A percentile compares a stretch with the other conserved stretches of the same genome.
Conservation (phyloP, 2,888 invertebrate species). For the Andrena bucephala region DNA sequence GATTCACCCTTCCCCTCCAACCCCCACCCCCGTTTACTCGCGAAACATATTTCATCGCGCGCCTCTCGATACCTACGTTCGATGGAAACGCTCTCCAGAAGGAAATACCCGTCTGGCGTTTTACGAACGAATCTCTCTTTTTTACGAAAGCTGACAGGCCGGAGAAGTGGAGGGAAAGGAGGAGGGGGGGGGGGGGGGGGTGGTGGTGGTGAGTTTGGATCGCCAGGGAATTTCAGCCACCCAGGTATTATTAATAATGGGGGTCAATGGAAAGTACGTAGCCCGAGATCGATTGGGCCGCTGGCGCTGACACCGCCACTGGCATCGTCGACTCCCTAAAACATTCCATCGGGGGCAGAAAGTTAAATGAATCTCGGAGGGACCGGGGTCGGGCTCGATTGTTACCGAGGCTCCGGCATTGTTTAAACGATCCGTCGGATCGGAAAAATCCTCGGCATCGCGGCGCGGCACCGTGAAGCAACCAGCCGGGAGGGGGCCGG, state of each 20-base stretch:
- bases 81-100: neutral
- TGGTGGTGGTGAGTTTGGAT: neutral
- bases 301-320: neutral
- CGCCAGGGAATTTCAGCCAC: neutral
- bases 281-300: neutral
- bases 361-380: conserved; percentile 44
- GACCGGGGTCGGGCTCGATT: neutral
- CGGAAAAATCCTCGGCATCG: conserved; percentile 40
- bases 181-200: too few species aligned
- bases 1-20: conserved; percentile 13
- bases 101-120: neutral
- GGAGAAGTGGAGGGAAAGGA: too few species aligned
- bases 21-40: conserved; percentile 8
- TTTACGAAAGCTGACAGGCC: neutral
- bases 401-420: conserved; percentile 21
- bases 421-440: conserved; percentile 49
- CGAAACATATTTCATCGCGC: conserved; percentile 23
- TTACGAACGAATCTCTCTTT: conserved; percentile 1
- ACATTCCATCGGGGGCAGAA: neutral
- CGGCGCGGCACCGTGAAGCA: conserved; percentile 11
- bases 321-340: neutral
- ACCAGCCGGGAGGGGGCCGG: conserved; percentile 7
- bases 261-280: neutral
- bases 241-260: neutral
- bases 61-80: conserved; percentile 13